Conservation (phyloP, 2,113 vertebrate species). For the Ifrita kowaldi region DNA sequence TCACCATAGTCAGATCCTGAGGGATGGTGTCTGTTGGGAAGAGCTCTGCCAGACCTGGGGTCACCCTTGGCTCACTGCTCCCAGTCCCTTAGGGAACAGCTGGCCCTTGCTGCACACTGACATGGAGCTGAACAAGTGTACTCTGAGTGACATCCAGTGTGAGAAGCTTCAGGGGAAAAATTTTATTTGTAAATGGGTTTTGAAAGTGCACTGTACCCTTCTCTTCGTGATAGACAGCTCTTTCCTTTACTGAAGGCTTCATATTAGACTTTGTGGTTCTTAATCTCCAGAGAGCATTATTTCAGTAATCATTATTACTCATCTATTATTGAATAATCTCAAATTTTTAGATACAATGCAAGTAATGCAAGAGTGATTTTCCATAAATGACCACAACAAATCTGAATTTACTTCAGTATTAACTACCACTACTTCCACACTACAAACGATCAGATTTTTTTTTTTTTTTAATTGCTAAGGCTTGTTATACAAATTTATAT, state of each 20-base stretch:
- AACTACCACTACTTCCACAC: background rate
- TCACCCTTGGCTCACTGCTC: background rate
- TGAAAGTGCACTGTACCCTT: background rate
- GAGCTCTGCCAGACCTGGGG: background rate
- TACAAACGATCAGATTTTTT: background rate
- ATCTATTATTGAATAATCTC: background rate
- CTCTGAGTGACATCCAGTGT: background rate
- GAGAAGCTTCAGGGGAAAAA: background rate
- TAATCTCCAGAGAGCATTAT: background rate
- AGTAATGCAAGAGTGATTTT: background rate
- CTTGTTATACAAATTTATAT: slow-evolving; percentile 46
- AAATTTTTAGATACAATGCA: background rate
- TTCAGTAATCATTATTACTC: background rate
- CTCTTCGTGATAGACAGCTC: background rate
- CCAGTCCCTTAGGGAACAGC: background rate
- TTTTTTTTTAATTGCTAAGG: background rate
- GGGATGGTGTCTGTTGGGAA: background rate
- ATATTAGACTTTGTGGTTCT: background rate
- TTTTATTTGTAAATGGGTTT: background rate
- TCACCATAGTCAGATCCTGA: background rate
- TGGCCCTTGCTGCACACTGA: background rate
- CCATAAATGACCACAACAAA: background rate
- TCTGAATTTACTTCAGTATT: background rate
- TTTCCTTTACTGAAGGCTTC: background rate
- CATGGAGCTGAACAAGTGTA: accelerated